Percentiles rank a stretch among this genome's conserved stretches.
Conservation (phyloP, 2,113 vertebrate genomes). For the Fukomys damarensis region DNA sequence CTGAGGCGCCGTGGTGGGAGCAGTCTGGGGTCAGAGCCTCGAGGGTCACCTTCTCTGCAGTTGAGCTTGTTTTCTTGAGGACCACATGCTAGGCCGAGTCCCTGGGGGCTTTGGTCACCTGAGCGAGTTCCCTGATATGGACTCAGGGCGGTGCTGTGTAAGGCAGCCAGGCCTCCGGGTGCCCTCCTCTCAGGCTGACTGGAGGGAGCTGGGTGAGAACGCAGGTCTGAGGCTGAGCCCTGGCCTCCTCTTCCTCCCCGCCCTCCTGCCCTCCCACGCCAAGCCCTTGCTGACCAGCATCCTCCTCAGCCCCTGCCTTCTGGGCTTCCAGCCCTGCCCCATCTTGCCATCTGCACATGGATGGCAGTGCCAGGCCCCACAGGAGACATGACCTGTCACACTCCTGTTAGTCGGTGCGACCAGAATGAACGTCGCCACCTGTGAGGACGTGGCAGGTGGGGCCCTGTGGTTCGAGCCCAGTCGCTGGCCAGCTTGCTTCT, state of each 20-base stretch:
- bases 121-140: not conserved
- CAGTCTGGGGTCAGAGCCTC: not conserved
- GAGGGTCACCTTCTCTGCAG: not conserved
- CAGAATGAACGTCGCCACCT: not conserved
- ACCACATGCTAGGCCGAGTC: not conserved
- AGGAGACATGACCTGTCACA: not conserved
- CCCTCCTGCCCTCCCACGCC: not conserved
- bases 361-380: not conserved
- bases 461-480: not conserved
- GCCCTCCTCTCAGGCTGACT: not conserved
- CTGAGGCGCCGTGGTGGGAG: not conserved
- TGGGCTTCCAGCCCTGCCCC: not conserved
- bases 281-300: not conserved
- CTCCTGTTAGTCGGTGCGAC: not conserved
- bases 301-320: not conserved
- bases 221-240: not conserved
- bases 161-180: not conserved
- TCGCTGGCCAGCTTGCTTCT: not conserved
- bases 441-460: not conserved
- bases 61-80: not conserved
- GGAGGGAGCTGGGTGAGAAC: too few relatives aligned
- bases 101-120: not conserved
- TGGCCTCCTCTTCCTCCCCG: not conserved
- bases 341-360: rapidly evolving
- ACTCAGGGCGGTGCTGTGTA: not conserved